Conservation (phyloP, 2,888 invertebrate species). For the Oligia strigilis region DNA sequence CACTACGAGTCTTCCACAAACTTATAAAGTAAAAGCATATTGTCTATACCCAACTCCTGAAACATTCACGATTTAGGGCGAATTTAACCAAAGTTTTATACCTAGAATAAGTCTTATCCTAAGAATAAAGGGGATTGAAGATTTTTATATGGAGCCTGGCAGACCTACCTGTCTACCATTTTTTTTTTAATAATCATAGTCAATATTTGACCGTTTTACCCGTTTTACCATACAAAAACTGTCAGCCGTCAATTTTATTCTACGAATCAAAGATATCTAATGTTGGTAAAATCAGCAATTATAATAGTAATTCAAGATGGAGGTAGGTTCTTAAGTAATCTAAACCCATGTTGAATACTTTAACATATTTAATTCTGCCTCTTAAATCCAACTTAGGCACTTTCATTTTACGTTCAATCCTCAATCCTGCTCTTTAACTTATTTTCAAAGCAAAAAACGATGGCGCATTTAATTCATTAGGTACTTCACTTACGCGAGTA, state of each 20-base stretch:
- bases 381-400: not conserved
- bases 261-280: not conserved
- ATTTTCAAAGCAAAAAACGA: not conserved
- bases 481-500: slow-evolving; percentile 3
- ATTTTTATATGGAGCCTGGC: no score
- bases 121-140: no score
- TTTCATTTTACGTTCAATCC: not conserved
- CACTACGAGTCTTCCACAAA: not conserved
- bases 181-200: no score
- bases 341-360: not conserved
- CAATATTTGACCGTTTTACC: not conserved
- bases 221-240: not conserved
- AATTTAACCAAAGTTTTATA: no score
- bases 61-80: not conserved
- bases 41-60: not conserved
- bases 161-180: no score
- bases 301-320: not conserved
- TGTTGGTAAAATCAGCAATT: not conserved
- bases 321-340: no score
- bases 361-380: not conserved
- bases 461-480: slow-evolving; percentile 33
- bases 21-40: not conserved
- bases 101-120: no score
- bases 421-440: not conserved
- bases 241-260: not conserved